Evolutionary conservation across 2,797 vertebrate genomes (phyloP).

Genomic region (Chaunax sp.): DNA sequence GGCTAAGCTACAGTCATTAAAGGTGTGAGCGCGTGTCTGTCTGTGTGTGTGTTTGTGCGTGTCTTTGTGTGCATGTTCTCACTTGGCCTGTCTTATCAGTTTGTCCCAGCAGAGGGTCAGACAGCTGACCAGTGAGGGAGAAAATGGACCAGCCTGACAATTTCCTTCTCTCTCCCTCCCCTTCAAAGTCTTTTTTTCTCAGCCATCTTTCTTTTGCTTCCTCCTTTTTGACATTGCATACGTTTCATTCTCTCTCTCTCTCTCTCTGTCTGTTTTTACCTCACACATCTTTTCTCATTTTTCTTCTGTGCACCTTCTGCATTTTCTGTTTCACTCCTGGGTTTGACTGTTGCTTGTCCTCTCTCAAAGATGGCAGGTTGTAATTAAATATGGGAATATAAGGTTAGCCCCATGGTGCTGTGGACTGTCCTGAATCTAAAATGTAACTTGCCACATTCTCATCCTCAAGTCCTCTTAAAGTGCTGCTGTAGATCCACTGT

Average conservation of each 20-base stretch:
- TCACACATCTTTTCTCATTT: neutral
- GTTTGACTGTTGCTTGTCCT: neutral
- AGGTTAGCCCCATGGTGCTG: neutral
- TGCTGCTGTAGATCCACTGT: neutral
- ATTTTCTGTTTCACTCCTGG: neutral
- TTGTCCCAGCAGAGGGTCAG: conserved; percentile 58
- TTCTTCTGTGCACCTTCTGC: neutral
- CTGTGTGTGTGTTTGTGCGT: neutral
- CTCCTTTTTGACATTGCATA: conserved; percentile 2
- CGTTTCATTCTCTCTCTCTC: neutral
- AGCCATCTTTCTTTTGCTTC: neutral
- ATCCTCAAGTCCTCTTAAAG: conserved; percentile 9
- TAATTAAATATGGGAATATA: neutral
- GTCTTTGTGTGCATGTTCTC: conserved; percentile 7
- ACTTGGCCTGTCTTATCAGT: conserved; percentile 66
- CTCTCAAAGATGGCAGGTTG: neutral
- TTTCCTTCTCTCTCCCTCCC: conserved; percentile 30
- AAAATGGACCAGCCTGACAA: conserved; percentile 71
- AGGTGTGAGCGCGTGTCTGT: neutral
- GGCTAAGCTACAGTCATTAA: conserved; percentile 42
- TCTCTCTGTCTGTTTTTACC: neutral
- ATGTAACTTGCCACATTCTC: neutral
- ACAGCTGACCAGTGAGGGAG: conserved; percentile 68
- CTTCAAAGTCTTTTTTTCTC: conserved; percentile 16
- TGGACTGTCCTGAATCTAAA: conserved; percentile 10